Percentiles rank a stretch among this genome's conserved stretches.
Evolutionary conservation across 2,797 vertebrate species (phyloP).

Genomic region (Girardinus metallicus): DNA sequence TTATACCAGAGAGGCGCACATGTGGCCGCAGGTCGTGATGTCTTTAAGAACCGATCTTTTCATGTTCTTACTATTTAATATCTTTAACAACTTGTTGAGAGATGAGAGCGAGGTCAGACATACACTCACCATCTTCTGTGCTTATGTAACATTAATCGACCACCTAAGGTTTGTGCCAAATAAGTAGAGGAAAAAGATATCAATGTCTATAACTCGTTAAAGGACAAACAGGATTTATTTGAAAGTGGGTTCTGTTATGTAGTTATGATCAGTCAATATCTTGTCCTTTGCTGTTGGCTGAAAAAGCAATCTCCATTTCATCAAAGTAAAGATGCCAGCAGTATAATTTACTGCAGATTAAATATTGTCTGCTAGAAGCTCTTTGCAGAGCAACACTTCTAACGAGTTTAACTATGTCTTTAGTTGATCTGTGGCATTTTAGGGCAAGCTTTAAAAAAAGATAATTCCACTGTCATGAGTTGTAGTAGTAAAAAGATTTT

Average conservation of each 20-base stretch:
- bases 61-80: neutral
- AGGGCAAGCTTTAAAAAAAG: neutral
- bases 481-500: neutral
- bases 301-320: neutral
- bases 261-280: neutral
- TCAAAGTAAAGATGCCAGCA: neutral
- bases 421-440: neutral
- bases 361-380: neutral
- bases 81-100: neutral
- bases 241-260: neutral
- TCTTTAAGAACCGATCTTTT: constrained; percentile 30
- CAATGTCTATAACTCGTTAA: neutral
- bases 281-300: neutral
- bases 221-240: neutral
- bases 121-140: too few species aligned
- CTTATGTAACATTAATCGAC: neutral
- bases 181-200: neutral
- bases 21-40: constrained; percentile 26
- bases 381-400: neutral
- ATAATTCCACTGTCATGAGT: neutral
- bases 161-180: too few species aligned
- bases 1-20: constrained; percentile 31
- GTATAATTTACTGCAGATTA: neutral
- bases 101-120: neutral
- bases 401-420: neutral